A percentile compares a stretch with the other conserved stretches of the same genome.
These are phyloP conservation scores for Nautilus pompilius DNA, from an alignment of 1,140 invertebrate species.

Conservation along the genomic window DNA sequence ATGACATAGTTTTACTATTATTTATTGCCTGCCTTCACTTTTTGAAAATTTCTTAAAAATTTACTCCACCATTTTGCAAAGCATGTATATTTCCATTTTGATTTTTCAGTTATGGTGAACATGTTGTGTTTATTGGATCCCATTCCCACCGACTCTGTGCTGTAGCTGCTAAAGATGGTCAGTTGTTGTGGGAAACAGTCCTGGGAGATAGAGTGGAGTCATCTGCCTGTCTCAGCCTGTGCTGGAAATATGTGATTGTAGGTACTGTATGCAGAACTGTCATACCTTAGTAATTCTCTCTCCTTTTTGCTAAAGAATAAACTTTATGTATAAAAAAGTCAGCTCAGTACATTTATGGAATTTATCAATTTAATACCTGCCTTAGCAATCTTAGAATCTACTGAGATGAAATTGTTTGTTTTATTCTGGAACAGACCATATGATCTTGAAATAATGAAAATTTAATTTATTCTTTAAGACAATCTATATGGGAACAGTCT, in stretches of 20 bases:
- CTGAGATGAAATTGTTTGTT: too few relatives aligned
- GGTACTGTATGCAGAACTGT: conserved; percentile 32
- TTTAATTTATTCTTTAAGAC: too few relatives aligned
- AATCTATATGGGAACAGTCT: too few relatives aligned
- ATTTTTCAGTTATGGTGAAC: conserved; percentile 20
- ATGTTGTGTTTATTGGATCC: conserved; percentile 60
- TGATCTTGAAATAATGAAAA: too few relatives aligned
- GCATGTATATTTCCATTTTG: conserved; percentile 66
- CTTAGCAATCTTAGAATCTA: too few relatives aligned
- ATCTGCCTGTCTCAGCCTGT: conserved; percentile 56
- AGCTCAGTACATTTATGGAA: too few relatives aligned
- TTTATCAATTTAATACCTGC: too few relatives aligned
- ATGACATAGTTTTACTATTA: too few relatives aligned
- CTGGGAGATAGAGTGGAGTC: conserved; percentile 63
- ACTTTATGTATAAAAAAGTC: not conserved
- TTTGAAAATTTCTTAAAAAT: conserved; percentile 3
- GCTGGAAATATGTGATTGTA: conserved; percentile 50
- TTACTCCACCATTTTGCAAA: conserved; percentile 58
- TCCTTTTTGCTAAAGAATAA: not conserved
- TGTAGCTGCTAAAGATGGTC: conserved; percentile 54
- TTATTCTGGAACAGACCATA: too few relatives aligned
- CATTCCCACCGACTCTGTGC: conserved; percentile 64
- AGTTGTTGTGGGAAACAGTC: conserved; percentile 49
- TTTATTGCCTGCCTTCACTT: too few relatives aligned
- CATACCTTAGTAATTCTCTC: not conserved